These are phyloP conservation scores for Willowsia nigromaculata DNA, from an alignment of 2,888 invertebrate genomes.

Conservation along the genomic window DNA sequence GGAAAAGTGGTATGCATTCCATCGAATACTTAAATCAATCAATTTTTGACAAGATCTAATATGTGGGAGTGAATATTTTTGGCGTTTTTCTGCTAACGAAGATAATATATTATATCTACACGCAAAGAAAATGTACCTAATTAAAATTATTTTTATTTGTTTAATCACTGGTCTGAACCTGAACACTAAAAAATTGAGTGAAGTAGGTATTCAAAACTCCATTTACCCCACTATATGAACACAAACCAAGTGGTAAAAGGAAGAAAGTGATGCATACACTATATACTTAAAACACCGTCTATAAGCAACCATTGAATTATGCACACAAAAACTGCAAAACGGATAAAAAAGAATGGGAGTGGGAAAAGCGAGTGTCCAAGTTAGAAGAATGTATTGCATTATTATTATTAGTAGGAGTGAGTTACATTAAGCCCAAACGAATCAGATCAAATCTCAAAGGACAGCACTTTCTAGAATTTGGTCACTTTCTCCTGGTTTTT, in stretches of 20 bases:
- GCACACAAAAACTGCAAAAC: no score
- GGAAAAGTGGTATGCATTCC: slow-evolving; percentile 10
- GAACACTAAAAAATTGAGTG: no score
- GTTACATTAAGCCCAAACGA: background rate
- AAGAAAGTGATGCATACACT: background rate
- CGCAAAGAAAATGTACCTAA: no score
- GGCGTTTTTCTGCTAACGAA: no score
- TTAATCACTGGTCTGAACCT: no score
- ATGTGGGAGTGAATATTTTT: no score
- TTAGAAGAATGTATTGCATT: background rate
- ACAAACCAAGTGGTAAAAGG: background rate
- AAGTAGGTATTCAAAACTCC: no score
- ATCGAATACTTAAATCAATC: background rate
- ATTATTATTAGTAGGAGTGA: background rate
- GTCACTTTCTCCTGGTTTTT: slow-evolving; percentile 36
- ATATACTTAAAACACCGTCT: no score
- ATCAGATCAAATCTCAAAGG: slow-evolving; percentile 58
- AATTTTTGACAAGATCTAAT: background rate
- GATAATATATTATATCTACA: no score
- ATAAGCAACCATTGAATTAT: no score
- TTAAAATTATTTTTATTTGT: no score
- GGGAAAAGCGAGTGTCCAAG: background rate
- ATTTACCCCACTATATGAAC: no score
- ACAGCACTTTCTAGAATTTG: slow-evolving; percentile 40
- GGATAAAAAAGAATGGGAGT: background rate